Evolutionary conservation across 2,888 invertebrate genomes (phyloP).

Genomic region (Stenodera caucasica): DNA sequence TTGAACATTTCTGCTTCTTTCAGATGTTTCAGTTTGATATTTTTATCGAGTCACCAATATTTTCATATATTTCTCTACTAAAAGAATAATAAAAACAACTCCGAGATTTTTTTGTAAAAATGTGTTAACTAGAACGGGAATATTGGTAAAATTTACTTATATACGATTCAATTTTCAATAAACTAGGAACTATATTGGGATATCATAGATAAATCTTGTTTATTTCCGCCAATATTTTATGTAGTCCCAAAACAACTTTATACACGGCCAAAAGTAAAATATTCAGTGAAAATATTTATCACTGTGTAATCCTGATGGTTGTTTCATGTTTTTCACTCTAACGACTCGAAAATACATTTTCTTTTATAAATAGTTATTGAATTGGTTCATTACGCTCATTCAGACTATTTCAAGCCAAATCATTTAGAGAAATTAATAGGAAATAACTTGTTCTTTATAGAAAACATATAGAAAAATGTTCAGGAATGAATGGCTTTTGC

Average conservation of each 20-base stretch:
- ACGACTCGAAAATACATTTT: too few relatives aligned
- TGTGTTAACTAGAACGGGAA: background rate
- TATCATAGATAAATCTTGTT: background rate
- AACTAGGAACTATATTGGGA: background rate
- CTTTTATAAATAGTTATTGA: background rate
- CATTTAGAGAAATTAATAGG: background rate
- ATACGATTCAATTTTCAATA: background rate
- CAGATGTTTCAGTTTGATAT: too few relatives aligned
- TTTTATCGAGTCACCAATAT: background rate
- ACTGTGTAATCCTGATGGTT: background rate
- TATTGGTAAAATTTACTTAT: background rate
- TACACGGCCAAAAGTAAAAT: background rate
- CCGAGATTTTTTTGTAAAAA: background rate
- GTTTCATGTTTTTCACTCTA: too few relatives aligned
- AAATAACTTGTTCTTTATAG: background rate
- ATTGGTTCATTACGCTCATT: background rate
- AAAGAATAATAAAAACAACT: too few relatives aligned
- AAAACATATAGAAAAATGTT: background rate
- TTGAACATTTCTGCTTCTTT: background rate
- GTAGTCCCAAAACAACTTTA: background rate
- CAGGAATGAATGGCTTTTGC: too few relatives aligned
- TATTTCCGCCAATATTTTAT: background rate
- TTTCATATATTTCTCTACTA: too few relatives aligned
- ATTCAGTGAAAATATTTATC: background rate
- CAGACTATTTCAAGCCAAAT: background rate